Base-by-base conservation (phyloP, 2,888 invertebrate genomes). In the Junonia oenone region DNA sequence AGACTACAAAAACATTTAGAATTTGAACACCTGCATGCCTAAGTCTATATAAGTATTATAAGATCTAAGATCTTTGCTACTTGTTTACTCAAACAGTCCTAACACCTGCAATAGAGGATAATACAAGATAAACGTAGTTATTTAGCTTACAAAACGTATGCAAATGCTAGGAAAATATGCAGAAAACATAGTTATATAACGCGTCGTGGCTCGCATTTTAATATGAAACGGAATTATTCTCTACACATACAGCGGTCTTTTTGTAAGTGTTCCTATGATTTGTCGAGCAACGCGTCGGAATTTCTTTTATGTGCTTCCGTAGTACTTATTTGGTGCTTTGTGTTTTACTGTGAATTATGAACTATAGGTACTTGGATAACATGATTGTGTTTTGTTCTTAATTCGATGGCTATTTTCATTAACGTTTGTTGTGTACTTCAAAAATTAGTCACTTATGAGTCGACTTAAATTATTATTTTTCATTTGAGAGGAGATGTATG, bases 181-280 rank as follows among this genome's bases (percentile, higher is more conserved):
- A 49, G 29, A 45, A 49, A 56, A 56, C 60, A 59, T 57, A 15
- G 61, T 65, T 65, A 63, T 56, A 58, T 59, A 64, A 64, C 51
- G 35, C 37, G 38, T 61, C 59, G 56, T 48, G 50, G n/a, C 45
- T 43, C 31, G 64, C 58, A 60, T 62, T 46, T 4, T 40, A 19
- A 19, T n/a, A 45, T 61, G 49, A 51, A 9, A 19, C 13, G 8
- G 13, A 17, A 33, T 53, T 37, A 55, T 55, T 55, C 58, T 46
- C 8, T 35, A 29, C 43, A 45, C 55, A 55, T 15, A 37, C 9
- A 19, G 55, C 58, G 58, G 58, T 48, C 33, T 51, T 55, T 58
- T 55, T 58, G 58, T 58, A 27, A 47, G 13, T 51, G 58, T 45
- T 48, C 33, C 51, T 58, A 43, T 40, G 47, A 55, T 55, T 51